phyloP scores from a whole-genome alignment of 2,797 vertebrate species.

The Agapornis canus region DNA sequence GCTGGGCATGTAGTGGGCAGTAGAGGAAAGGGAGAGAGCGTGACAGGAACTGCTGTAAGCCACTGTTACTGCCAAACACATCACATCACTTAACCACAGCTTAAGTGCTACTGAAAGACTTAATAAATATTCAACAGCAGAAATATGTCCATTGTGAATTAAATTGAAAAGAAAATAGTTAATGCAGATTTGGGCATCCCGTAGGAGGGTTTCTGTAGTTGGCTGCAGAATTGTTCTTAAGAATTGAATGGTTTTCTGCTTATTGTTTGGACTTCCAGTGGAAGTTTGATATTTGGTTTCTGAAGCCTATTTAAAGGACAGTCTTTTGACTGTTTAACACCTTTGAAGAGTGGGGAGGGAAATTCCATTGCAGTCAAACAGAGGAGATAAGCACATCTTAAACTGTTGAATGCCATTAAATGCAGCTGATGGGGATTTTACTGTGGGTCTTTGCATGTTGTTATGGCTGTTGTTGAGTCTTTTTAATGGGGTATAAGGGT shows the following conservation, averaged over 20 bases:
- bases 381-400: not conserved
- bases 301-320: not conserved
- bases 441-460: not conserved
- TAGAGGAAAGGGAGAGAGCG: not conserved
- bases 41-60: not conserved
- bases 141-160: constrained; percentile 3
- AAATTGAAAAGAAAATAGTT: not conserved
- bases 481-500: not conserved
- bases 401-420: not conserved
- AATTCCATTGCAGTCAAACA: not conserved
- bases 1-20: not conserved
- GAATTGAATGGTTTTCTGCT: not conserved
- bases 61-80: not conserved
- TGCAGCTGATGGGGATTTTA: not conserved
- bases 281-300: not conserved
- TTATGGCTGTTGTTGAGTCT: not conserved
- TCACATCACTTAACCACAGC: not conserved
- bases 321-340: not conserved
- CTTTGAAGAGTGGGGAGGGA: not conserved
- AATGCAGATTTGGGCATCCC: not conserved
- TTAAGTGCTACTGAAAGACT: not conserved
- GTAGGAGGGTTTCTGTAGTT: not conserved
- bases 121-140: constrained; percentile 9
- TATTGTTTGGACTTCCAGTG: not conserved
- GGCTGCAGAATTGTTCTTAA: not conserved